phyloP scores from a whole-genome alignment of 37 sponge, comb jelly and placozoan genomes.

The Bolinopsis microptera region DNA sequence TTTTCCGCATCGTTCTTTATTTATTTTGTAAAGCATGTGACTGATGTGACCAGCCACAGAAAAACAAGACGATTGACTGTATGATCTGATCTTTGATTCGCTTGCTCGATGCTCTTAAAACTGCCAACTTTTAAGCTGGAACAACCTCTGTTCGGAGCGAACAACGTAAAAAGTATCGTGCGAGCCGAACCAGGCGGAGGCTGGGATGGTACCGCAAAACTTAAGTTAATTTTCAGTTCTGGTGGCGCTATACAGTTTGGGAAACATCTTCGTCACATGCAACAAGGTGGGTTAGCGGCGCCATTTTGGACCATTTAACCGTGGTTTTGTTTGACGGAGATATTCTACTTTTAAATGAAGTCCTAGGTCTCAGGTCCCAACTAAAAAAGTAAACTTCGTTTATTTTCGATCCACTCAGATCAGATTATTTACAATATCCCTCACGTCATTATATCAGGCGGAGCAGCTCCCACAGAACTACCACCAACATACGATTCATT shows the following conservation, averaged over 20 bases:
- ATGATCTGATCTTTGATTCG: too few relatives aligned
- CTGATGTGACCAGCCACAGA: too few relatives aligned
- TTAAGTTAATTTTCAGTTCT: slow-evolving; percentile 22
- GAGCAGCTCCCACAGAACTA: slow-evolving; percentile 10
- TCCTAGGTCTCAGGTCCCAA: too few relatives aligned
- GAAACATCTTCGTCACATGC: slow-evolving; percentile 62
- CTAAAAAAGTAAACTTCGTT: too few relatives aligned
- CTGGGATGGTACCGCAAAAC: slow-evolving; percentile 53
- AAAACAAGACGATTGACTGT: too few relatives aligned
- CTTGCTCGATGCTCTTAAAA: too few relatives aligned
- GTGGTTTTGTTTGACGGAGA: background rate
- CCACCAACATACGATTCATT: slow-evolving; percentile 55
- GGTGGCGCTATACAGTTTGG: slow-evolving; percentile 64
- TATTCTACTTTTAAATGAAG: background rate
- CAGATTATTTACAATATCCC: too few relatives aligned
- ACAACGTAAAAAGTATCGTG: slow-evolving; percentile 21
- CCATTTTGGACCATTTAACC: background rate
- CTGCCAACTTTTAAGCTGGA: too few relatives aligned
- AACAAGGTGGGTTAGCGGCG: background rate
- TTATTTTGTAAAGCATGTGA: too few relatives aligned
- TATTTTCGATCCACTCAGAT: too few relatives aligned
- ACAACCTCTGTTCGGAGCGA: slow-evolving; percentile 50
- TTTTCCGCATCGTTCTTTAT: too few relatives aligned
- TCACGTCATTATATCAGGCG: too few relatives aligned
- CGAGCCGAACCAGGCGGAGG: slow-evolving; percentile 58